Conservation (phyloP, 2,113 vertebrate species). For the Nannobrachium achirus region DNA sequence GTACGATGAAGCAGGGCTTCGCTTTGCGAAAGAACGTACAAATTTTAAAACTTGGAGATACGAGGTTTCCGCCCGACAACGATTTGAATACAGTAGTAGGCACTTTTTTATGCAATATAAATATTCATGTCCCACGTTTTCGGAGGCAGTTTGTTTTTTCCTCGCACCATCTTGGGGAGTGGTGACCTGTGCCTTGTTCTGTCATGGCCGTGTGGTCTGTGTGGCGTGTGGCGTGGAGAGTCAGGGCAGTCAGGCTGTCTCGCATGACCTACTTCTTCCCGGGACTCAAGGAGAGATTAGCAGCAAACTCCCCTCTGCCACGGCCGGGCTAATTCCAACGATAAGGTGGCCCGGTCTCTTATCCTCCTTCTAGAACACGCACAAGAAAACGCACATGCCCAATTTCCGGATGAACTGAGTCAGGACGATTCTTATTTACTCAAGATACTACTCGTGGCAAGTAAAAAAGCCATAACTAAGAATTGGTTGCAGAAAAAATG, state of each 20-base stretch:
- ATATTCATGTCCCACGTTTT: neutral
- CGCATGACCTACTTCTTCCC: conserved; percentile 77
- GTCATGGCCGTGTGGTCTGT: conserved; percentile 28
- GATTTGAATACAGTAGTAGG: too few relatives aligned
- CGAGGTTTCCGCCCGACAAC: too few relatives aligned
- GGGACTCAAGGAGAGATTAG: conserved; percentile 73
- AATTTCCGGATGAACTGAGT: too few relatives aligned
- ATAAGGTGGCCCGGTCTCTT: conserved; percentile 16
- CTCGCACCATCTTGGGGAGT: conserved; percentile 22
- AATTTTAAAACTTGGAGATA: too few relatives aligned
- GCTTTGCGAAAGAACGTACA: too few relatives aligned
- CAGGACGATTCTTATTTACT: too few relatives aligned
- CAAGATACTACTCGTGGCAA: too few relatives aligned
- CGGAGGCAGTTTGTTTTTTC: conserved; percentile 23
- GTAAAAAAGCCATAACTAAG: too few relatives aligned
- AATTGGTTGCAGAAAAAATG: too few relatives aligned
- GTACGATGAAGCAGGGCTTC: too few relatives aligned
- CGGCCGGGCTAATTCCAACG: conserved; percentile 56
- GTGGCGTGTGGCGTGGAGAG: conserved; percentile 23
- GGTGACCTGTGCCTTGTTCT: conserved; percentile 46
- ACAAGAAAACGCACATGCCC: neutral
- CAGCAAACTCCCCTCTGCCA: conserved; percentile 46
- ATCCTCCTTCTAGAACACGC: neutral
- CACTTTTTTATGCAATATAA: neutral
- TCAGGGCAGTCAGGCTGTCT: conserved; percentile 63